Evolutionary conservation across 2,113 vertebrate species (phyloP), one percentile per base, ranked within the genome.

Genomic region (Ctenodactylus gundi): DNA sequence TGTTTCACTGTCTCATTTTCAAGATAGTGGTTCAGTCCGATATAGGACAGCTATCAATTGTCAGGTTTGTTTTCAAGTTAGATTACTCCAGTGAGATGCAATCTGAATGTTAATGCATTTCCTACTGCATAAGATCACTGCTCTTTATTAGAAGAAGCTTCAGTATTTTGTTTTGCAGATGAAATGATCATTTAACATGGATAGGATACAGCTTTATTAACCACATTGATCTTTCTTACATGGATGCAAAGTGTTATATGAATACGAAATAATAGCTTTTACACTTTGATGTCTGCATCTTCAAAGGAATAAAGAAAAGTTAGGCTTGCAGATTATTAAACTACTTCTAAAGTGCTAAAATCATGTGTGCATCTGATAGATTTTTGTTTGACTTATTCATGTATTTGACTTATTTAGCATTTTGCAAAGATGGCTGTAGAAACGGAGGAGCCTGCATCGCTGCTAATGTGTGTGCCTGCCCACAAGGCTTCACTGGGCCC

Each of bases 361-460:
- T 53, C 17, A 17, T 97, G 29, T 95, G n/a, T n/a, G n/a, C n/a
- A 93, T 97, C 96, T 96, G 31, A 78, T 51, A 89, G 98, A 68
- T 98, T 98, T n/a, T 88, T 96, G 99, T 81, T 44, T 81, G 65
- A 87, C 39, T 36, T 41, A 73, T 64, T 70, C 46, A 6, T 97
- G 31, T 96, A 86, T 97, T 96, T 97, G 58, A 78, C 78, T 92
- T 98, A 80, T 98, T 88, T 95, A 99, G 99, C 99, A 1, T 99
- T 99, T 98, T 99, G 99, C 98, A 99, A 99, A 88, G 99, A 99
- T 0, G 98, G 99, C 78, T 99, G 99, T 97, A 98, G 99, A 95
- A 99, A 99, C 0, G 99, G 99, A 90, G 99, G 99, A 60, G 99
- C 99, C 96, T 99, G 99, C 53, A 98, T 99, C 65, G 99, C 99